Evolutionary conservation across 2,888 invertebrate species (phyloP).

Genomic region (Nomada fucata): DNA sequence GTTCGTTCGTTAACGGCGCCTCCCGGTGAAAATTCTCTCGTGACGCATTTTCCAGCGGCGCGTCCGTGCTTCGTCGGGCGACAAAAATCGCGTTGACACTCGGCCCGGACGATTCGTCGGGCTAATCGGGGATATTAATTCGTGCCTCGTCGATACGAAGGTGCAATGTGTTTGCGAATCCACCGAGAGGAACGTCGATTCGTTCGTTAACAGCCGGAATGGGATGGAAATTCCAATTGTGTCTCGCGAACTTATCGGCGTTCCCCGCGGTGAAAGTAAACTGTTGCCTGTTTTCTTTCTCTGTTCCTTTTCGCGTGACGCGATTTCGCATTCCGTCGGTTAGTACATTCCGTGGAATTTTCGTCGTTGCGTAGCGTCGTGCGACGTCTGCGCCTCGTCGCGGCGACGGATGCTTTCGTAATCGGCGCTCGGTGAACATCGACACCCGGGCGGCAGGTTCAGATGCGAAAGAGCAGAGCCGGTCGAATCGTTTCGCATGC

Average conservation of each 20-base stretch:
- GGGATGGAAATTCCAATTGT: too few species aligned
- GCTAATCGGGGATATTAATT: background rate
- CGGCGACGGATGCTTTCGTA: slow-evolving; percentile 28
- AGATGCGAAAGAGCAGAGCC: slow-evolving; percentile 16
- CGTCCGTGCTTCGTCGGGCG: background rate
- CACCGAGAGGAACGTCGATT: background rate
- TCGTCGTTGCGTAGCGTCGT: slow-evolving; percentile 9
- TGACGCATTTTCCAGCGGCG: too few species aligned
- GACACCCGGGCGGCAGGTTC: slow-evolving; percentile 4
- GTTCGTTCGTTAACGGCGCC: slow-evolving; percentile 49
- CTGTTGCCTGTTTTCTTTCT: too few species aligned
- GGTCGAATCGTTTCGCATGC: slow-evolving; percentile 1
- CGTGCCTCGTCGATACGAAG: background rate
- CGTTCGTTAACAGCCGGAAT: background rate
- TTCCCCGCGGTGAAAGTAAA: background rate
- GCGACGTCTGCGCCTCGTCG: background rate
- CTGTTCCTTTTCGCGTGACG: background rate
- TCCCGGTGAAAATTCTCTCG: background rate
- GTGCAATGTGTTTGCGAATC: too few species aligned
- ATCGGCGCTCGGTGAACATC: slow-evolving; percentile 19
- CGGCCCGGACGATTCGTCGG: background rate
- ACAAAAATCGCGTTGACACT: background rate
- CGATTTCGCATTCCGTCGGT: background rate
- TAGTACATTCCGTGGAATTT: background rate
- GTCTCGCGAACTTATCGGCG: background rate